These are phyloP conservation scores for Orthosia gracilis DNA, from an alignment of 2,888 invertebrate genomes.

Conservation along the genomic window DNA sequence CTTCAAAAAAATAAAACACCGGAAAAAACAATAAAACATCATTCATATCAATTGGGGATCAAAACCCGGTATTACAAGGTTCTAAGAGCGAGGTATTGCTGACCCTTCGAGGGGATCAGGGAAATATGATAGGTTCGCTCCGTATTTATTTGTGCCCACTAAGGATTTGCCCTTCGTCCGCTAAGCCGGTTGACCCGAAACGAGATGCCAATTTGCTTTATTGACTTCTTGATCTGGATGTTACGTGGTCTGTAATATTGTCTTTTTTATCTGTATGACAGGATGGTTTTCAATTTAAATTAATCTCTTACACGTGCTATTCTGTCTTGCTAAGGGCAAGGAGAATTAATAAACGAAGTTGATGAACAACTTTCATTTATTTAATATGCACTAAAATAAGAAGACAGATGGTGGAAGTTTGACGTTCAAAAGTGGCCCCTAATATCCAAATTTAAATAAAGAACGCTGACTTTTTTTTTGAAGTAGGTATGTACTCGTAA, in stretches of 20 bases:
- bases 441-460: too few relatives aligned
- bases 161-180: constrained; percentile 86
- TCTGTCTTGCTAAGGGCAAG: neutral
- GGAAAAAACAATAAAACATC: constrained; percentile 76
- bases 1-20: constrained; percentile 17
- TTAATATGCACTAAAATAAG: too few relatives aligned
- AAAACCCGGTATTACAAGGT: constrained; percentile 75
- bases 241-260: constrained; percentile 64
- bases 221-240: constrained; percentile 80
- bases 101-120: constrained; percentile 89
- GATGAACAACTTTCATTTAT: too few relatives aligned
- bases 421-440: too few relatives aligned
- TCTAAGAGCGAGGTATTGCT: constrained; percentile 74
- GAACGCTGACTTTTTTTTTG: too few relatives aligned
- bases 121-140: constrained; percentile 86
- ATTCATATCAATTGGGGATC: constrained; percentile 77
- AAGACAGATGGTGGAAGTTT: too few relatives aligned
- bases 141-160: constrained; percentile 90
- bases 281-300: constrained; percentile 1
- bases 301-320: neutral
- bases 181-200: constrained; percentile 87
- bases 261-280: constrained; percentile 37
- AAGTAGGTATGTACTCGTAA: too few relatives aligned
- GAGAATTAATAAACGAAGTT: too few relatives aligned
- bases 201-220: constrained; percentile 87